Percentiles rank a stretch among this genome's conserved stretches.
phyloP scores from a whole-genome alignment of 2,113 vertebrate genomes.

The Embiotoca jacksoni region DNA sequence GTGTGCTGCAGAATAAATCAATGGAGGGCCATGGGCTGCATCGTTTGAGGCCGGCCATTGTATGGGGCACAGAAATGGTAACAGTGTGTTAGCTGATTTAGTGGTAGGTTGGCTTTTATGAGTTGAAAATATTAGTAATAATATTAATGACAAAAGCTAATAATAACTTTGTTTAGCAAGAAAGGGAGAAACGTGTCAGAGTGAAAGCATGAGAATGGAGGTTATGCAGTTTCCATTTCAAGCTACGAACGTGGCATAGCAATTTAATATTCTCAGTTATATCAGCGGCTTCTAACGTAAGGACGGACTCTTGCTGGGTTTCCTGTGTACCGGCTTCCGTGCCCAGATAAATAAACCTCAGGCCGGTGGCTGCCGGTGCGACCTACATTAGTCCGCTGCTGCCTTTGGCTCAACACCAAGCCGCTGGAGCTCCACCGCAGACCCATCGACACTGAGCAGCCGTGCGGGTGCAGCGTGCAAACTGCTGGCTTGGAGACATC shows the following conservation, averaged over 20 bases:
- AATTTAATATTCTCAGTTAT: slow-evolving; percentile 79
- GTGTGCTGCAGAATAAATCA: slow-evolving; percentile 1
- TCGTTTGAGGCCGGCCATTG: slow-evolving; percentile 12
- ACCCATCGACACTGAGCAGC: slow-evolving; percentile 62
- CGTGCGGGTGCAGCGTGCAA: slow-evolving; percentile 23
- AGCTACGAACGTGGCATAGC: slow-evolving; percentile 70
- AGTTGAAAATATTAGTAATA: slow-evolving; percentile 21
- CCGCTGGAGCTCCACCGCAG: slow-evolving; percentile 80
- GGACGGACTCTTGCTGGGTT: slow-evolving; percentile 63
- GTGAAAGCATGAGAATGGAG: slow-evolving; percentile 52
- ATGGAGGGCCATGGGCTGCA: not conserved
- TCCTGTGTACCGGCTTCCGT: slow-evolving; percentile 74
- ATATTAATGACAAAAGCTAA: slow-evolving; percentile 8
- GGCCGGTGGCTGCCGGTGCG: slow-evolving; percentile 69
- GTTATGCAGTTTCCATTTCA: slow-evolving; percentile 78
- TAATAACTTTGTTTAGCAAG: not conserved
- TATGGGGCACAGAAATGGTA: not conserved
- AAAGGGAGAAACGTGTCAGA: slow-evolving; percentile 38
- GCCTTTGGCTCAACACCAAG: slow-evolving; percentile 79
- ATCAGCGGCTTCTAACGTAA: slow-evolving; percentile 74
- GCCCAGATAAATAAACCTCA: slow-evolving; percentile 85
- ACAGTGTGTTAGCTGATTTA: slow-evolving; percentile 1
- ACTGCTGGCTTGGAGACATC: slow-evolving; percentile 29
- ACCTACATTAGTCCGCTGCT: slow-evolving; percentile 66
- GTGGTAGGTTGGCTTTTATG: slow-evolving; percentile 3